Evolutionary conservation across 2,797 vertebrate species (phyloP).

Genomic region (Sebastes baramenuke): DNA sequence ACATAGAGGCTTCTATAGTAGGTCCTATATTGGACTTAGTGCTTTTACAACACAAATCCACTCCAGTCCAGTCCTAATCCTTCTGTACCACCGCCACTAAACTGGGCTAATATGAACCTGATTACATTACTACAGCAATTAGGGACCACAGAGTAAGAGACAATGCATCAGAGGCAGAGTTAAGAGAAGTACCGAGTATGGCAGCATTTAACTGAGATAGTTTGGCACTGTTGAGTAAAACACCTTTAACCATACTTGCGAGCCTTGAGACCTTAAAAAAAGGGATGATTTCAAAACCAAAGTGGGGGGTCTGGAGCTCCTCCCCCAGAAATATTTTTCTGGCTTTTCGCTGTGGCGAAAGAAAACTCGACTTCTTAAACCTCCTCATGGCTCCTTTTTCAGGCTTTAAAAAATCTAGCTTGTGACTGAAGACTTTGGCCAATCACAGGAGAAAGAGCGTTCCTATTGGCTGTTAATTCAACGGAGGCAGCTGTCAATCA

Average conservation of each 20-base stretch:
- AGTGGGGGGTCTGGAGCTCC: too few species aligned
- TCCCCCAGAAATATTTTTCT: too few species aligned
- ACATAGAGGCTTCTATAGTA: neutral
- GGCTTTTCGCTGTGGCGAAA: too few species aligned
- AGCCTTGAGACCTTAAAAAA: too few species aligned
- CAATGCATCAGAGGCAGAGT: conserved; percentile 12
- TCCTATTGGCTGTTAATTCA: too few species aligned
- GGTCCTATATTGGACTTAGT: conserved; percentile 1
- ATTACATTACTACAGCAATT: conserved; percentile 54
- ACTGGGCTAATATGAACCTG: conserved; percentile 41
- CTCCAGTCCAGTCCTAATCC: conserved; percentile 32
- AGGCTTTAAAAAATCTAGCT: too few species aligned
- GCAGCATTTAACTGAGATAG: neutral
- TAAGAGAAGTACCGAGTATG: neutral
- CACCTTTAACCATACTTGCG: neutral
- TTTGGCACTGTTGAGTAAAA: neutral
- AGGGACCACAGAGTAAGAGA: neutral
- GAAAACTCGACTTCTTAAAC: too few species aligned
- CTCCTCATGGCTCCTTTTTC: too few species aligned
- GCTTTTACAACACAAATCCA: conserved; percentile 48
- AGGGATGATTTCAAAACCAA: too few species aligned
- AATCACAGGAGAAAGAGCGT: too few species aligned
- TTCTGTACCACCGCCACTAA: conserved; percentile 21
- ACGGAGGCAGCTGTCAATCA: too few species aligned
- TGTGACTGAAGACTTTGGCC: too few species aligned